Conservation (phyloP, 2,797 vertebrate species). For the Amblyopsis hoosieri region DNA sequence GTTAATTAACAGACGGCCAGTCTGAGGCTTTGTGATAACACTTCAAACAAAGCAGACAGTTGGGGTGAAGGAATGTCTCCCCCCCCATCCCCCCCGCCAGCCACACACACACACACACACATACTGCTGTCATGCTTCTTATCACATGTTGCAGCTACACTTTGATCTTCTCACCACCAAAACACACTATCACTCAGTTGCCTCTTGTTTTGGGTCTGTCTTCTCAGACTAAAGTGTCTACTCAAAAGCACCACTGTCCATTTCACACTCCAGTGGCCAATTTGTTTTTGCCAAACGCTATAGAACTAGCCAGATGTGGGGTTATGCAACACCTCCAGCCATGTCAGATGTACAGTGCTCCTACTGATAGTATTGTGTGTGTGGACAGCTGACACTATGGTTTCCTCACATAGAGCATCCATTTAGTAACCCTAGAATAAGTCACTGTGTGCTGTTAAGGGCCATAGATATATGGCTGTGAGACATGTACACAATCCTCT, state of each 20-base stretch:
- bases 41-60: background rate
- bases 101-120: conserved; percentile 14
- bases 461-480: background rate
- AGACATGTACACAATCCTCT: too few species aligned
- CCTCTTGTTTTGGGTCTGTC: conserved; percentile 22
- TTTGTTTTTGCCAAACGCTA: conserved; percentile 25
- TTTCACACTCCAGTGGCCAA: conserved; percentile 22
- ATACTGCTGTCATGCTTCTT: conserved; percentile 45
- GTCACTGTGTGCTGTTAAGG: conserved; percentile 7
- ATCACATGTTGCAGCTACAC: conserved; percentile 59
- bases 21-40: background rate
- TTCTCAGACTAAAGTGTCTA: background rate
- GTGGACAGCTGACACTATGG: conserved; percentile 3
- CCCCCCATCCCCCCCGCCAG: conserved; percentile 36
- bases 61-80: background rate
- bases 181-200: conserved; percentile 51
- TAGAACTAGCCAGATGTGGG: conserved; percentile 8
- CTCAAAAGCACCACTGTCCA: background rate
- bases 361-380: conserved; percentile 20
- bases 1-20: background rate
- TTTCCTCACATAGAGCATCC: conserved; percentile 20
- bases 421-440: conserved; percentile 26
- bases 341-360: conserved; percentile 24
- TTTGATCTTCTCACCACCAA: conserved; percentile 18
- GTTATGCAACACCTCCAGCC: conserved; percentile 29